phyloP scores from a whole-genome alignment of 1,140 invertebrate species.

The Bombus soroeensis region DNA sequence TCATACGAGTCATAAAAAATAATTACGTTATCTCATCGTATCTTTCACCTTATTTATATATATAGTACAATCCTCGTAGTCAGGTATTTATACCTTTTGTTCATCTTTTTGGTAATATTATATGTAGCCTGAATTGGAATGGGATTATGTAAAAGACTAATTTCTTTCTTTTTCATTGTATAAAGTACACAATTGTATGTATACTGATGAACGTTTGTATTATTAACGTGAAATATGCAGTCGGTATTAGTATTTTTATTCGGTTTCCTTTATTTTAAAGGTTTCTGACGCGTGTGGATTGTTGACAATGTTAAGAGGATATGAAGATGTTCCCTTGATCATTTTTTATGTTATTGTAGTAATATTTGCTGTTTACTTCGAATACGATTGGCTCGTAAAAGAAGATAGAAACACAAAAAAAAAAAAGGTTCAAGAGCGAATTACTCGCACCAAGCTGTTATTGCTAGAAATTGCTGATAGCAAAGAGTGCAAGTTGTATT shows the following conservation, averaged over 20 bases:
- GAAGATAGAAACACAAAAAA: neutral
- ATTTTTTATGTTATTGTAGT: neutral
- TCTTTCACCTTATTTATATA: slow-evolving; percentile 23
- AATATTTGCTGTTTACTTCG: neutral
- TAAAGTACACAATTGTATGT: neutral
- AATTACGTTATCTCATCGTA: slow-evolving; percentile 21
- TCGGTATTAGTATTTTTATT: neutral
- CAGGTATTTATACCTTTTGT: neutral
- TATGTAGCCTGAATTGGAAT: neutral
- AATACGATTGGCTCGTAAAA: slow-evolving; percentile 13
- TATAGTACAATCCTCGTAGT: neutral
- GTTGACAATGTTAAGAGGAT: neutral
- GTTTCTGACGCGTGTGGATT: neutral
- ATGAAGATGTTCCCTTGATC: neutral
- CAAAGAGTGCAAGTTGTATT: slow-evolving; percentile 55
- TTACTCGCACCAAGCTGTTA: slow-evolving; percentile 29
- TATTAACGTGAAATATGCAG: neutral
- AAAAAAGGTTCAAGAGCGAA: neutral
- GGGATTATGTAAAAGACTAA: neutral
- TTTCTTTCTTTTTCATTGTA: neutral
- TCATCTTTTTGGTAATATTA: neutral
- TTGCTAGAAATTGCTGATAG: slow-evolving; percentile 37
- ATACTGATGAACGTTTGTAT: neutral
- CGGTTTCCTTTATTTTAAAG: neutral
- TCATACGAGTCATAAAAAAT: slow-evolving; percentile 1